Evolutionary conservation across 2,888 invertebrate species (phyloP), one percentile per base, ranked within the genome.

Genomic region (Harpagoxenus sublaevis): DNA sequence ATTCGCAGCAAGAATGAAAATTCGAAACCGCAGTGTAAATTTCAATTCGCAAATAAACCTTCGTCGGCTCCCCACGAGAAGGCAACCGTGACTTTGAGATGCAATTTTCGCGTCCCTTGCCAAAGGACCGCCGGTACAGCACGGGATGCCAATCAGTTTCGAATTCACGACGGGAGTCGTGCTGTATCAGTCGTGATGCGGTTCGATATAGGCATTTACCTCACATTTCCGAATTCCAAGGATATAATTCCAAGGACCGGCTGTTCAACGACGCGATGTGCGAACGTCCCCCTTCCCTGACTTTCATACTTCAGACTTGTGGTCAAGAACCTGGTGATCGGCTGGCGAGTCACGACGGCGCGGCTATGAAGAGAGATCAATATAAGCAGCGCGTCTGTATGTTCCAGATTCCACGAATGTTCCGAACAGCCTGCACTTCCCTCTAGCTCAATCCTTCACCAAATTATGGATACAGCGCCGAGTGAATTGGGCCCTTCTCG

Each of bases 401-500:
- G 89, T 78, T 89, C 83, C 55, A 84, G 84, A 87, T 87, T 82
- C 78, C 78, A 48, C 66, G 73, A 70, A 86, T 83, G 81, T 83
- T 82, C 84, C 57, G 55, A 73, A 65, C 83, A 81, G 75, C 48
- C 28, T 66, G 28, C 42, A 62, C 65, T 55, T 75, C 51, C 65
- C 65, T 87, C 74, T 78, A 12, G 12, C 28, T 45, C 79, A 62
- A 51, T 18, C 55, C 39, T 65, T 65, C 39, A 31, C 55, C 84
- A 75, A 87, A 84, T 88, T 88, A 84, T 83, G 57, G 82, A 31
- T 74, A 55, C 68, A 55, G 78, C 66, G 55, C 23, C 39, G 42
- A 48, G 55, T n/a, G 60, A 62, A 79, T 60, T 71, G 35, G 23
- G 6, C 18, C 23, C 75, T 77, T 51, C 63, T 51, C 79, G 28